Base-by-base conservation (phyloP, 92 coral and sea anemone species). In the Phenganax subtilis region DNA sequence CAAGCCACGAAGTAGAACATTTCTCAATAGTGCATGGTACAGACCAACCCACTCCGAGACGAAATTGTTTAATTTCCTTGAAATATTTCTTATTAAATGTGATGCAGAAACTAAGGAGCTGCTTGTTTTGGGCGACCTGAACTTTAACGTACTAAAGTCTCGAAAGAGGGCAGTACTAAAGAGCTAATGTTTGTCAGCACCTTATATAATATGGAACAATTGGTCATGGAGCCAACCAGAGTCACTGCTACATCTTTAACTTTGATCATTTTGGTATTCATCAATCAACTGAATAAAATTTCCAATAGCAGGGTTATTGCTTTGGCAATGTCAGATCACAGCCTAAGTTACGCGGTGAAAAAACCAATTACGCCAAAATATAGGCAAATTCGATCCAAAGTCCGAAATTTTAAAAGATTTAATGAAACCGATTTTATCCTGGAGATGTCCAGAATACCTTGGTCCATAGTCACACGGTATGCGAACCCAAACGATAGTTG, bases 311-410 rank as follows among this genome's bases (percentile, higher is more conserved):
- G 90, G 14, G 90, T 88, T 37, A 81, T 88, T 12, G 85, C 72
- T 31, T 11, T 81, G 9, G 90, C 87, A 20, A 87, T 87, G 51
- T 87, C 90, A 58, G 87, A 87, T 75, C 87, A 87, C 72, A 87
- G 86, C 63, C 47, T 86, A 72, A 76, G 82, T 16, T 86, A 63
- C 76, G 86, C 77, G 15, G 83, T 67, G 20, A 52, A 79, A 69
- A 86, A 86, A 72, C 71, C 20, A 8, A 85, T 53, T 4, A 9
- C 17, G 17, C 65, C 3, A 7, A 59, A 59, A 77, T 58, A 27
- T 51, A 63, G 60, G 51, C 83, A 71, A 55, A 72, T 55, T 11
- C 57, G 27, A 8, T 2, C 2, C 6, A n/a, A 72, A 72, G 58
- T 72, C 6, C 77, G 10, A 72, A 51, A 72, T n/a, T 72, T 44